Evolutionary conservation across 2,797 vertebrate species (phyloP), one percentile per base, ranked within the genome.

Genomic region (Molossus alvarezi): DNA sequence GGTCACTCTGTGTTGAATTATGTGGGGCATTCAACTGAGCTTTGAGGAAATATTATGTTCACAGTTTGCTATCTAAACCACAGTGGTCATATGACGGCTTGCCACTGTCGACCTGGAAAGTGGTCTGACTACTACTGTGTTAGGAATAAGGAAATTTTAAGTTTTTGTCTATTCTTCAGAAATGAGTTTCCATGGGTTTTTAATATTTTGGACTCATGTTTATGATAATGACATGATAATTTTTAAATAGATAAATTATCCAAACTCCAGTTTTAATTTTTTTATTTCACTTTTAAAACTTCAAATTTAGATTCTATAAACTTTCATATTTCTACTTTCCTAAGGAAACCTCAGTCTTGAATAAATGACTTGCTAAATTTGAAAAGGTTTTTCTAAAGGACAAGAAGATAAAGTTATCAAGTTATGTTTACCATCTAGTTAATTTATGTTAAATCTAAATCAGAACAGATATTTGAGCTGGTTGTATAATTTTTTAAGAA

Each of bases 291-390:
- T 65, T 89, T 83, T 76, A 25, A 53, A 77, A 69, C 55, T 37
- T 75, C 88, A 27, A 90, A 72, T 11, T 91, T 80, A 23, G 15
- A 73, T 82, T 92, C 27, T 90, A 4, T 0, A 73, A 25, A 8
- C 18, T 45, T 91, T 58, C 5, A 3, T 53, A 20, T 80, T 90
- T 93, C 29, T 2, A 87, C 27, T 81, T 88, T 87, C 12, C 17
- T 27, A 79, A 11, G 69, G 55, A 88, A 27, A 7, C 29, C 11
- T 92, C 55, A 37, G 57, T 69, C 9, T 62, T 94, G 9, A 73
- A 53, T 85, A 69, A 92, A 77, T n/a, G n/a, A n/a, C 41, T 64
- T 60, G 14, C 18, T 15, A 82, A 53, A 57, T 90, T 88, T 86
- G 18, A 73, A 91, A 95, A 72, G 9, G 13, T 80, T 25, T 62